phyloP scores from a whole-genome alignment of 2,888 invertebrate genomes.

The Siphonodentalium dalli region DNA sequence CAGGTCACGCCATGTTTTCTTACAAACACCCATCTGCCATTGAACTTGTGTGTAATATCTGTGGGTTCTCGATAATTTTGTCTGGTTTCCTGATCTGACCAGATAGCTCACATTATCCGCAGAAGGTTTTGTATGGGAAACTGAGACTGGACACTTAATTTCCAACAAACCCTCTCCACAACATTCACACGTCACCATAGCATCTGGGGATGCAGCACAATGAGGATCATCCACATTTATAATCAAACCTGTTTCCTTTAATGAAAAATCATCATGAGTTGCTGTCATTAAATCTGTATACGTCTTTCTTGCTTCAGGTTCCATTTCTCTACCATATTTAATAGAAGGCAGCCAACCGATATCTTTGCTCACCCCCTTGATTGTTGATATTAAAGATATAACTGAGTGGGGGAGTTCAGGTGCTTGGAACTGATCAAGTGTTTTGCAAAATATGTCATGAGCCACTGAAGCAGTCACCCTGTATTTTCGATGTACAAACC shows the following conservation, averaged over 20 bases:
- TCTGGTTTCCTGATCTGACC: too few species aligned
- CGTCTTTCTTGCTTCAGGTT: neutral
- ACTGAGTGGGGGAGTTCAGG: neutral
- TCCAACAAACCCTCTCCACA: too few species aligned
- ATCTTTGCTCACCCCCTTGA: neutral
- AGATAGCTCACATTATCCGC: neutral
- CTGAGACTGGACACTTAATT: neutral
- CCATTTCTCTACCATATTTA: neutral
- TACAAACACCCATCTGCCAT: constrained; percentile 1
- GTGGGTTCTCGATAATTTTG: neutral
- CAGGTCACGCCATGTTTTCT: neutral
- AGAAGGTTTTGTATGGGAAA: neutral
- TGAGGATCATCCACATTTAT: neutral
- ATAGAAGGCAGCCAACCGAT: neutral
- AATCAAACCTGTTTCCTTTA: neutral
- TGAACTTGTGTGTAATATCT: neutral
- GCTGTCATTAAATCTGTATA: neutral
- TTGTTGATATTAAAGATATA: neutral
- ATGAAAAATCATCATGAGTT: neutral
- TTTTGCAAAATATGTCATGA: neutral
- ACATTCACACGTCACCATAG: too few species aligned
- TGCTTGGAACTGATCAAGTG: too few species aligned
- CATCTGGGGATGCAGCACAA: neutral
- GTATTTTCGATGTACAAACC: neutral
- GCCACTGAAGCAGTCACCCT: neutral